Conservation (phyloP, 1,140 invertebrate genomes). For the Reticulitermes speratus region DNA sequence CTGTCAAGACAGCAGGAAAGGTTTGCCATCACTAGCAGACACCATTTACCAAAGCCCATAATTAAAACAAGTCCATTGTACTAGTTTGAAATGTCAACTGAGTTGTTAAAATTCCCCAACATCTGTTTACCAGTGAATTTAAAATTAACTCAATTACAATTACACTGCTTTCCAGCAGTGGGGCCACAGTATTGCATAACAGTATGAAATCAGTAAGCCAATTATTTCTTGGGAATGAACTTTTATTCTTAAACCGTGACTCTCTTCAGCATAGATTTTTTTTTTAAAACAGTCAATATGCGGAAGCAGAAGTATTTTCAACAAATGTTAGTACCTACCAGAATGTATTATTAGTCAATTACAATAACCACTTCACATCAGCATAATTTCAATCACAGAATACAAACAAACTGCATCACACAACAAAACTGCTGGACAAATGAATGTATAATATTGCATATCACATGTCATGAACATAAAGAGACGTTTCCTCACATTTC, state of each 20-base stretch:
- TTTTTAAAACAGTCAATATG: slow-evolving; percentile 24
- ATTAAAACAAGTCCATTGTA: background rate
- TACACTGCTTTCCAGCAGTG: too few species aligned
- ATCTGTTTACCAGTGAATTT: background rate
- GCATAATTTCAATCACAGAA: slow-evolving; percentile 13
- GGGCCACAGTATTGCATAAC: background rate
- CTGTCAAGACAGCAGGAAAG: background rate
- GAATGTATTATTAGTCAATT: slow-evolving; percentile 6
- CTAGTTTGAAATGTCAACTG: background rate
- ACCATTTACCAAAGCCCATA: slow-evolving; percentile 3
- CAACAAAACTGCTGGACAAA: background rate
- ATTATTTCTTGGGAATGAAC: slow-evolving; percentile 22
- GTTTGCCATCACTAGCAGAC: background rate
- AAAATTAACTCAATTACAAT: background rate
- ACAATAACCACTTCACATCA: background rate
- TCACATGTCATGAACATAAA: background rate
- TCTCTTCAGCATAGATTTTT: slow-evolving; percentile 23
- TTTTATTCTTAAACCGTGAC: slow-evolving; percentile 8
- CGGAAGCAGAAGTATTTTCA: background rate
- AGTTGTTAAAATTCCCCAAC: slow-evolving; percentile 4
- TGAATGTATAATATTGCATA: background rate
- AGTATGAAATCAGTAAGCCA: background rate
- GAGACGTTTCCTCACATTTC: background rate
- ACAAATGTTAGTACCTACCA: slow-evolving; percentile 3
- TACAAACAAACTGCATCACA: background rate